Base-by-base conservation (phyloP, 1,140 invertebrate genomes). In the Galendromus occidentalis region DNA sequence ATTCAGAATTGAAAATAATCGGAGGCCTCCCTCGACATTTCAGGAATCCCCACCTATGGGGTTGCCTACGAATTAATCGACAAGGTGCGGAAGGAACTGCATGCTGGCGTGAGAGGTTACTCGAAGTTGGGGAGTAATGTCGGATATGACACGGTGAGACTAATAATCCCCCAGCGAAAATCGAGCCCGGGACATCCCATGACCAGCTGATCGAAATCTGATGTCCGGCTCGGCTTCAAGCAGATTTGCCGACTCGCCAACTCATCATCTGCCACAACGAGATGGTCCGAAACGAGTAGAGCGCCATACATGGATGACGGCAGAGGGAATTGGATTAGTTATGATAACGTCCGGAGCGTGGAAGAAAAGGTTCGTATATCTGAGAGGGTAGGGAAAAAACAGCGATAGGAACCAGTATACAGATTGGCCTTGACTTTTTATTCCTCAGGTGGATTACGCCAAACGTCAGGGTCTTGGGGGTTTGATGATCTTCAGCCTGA, bases 1-100 rank as follows among this genome's bases (percentile, higher is more conserved):
- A 12, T n/a, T n/a, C n/a, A n/a, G n/a, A n/a, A n/a, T n/a, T n/a
- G n/a, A n/a, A n/a, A n/a, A n/a, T n/a, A n/a, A n/a, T n/a, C n/a
- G n/a, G n/a, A n/a, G n/a, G n/a, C n/a, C n/a, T n/a, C n/a, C n/a
- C n/a, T n/a, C n/a, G n/a, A n/a, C n/a, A 47, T 29, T 59, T 22
- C 51, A 59, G 51, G 51, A 59, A 59, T 59, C 12, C 51, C 51
- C 1, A 59, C 51, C 25, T 59, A 59, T 22, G 51, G 51, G 14
- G 51, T 59, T 25, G 12, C 25, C n/a, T 59, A 59, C 51, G 20
- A 1, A 1, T 0, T 59, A 12, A 59, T 1, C 12, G 22, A 59
- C 51, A 59, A 59, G 25, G 5, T 5, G 17, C 14, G 14, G 33
- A 22, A 14, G 9, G 12, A 25, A 1, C 51, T 59, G 25, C 33